phyloP scores from a whole-genome alignment of 2,888 invertebrate genomes.

The Nesidiocoris tenuis region DNA sequence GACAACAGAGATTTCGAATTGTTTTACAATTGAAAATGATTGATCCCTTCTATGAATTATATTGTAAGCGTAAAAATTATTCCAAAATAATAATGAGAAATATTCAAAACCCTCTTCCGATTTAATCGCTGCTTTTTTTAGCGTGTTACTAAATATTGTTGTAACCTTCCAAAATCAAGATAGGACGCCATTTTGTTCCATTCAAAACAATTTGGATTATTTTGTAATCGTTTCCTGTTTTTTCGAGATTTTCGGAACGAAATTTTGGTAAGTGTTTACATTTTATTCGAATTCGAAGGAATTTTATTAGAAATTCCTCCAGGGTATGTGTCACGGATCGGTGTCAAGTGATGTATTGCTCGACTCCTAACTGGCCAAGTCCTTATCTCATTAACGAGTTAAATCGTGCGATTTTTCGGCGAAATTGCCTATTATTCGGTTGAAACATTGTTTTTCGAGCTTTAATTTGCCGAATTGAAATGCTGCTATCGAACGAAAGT shows the following conservation, averaged over 20 bases:
- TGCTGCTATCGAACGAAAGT: no score
- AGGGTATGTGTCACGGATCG: neutral
- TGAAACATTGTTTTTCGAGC: neutral
- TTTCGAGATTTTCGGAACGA: conserved; percentile 5
- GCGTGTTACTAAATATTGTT: neutral
- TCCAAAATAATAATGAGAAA: no score
- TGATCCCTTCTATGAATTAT: no score
- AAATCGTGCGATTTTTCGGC: neutral
- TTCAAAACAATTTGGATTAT: conserved; percentile 40
- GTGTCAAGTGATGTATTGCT: neutral
- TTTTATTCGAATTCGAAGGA: neutral
- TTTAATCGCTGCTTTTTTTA: no score
- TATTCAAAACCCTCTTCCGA: neutral
- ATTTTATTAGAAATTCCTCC: neutral
- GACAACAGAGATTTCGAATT: no score
- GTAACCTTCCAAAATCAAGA: conserved; percentile 32
- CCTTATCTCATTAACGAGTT: neutral
- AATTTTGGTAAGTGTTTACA: conserved; percentile 16
- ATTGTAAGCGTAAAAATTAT: no score
- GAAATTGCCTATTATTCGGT: neutral
- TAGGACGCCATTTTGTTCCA: conserved; percentile 42
- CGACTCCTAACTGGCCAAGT: neutral
- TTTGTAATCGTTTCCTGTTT: conserved; percentile 16
- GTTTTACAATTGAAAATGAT: no score
- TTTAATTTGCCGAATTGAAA: neutral